phyloP scores from a whole-genome alignment of 2,888 invertebrate species.

The Dromius quadrimaculatus region DNA sequence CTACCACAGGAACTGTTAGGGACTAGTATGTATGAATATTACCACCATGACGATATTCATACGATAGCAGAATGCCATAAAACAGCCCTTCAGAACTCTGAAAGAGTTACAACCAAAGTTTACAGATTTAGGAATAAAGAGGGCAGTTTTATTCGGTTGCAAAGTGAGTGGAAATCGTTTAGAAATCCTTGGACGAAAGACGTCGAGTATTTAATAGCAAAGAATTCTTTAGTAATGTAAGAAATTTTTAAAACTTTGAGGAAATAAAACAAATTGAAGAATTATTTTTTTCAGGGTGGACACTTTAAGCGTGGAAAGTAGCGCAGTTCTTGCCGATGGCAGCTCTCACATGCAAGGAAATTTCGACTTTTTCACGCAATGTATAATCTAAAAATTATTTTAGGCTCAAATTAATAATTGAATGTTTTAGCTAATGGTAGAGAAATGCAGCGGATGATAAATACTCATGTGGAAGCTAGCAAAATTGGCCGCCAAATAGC shows the following conservation, averaged over 20 bases:
- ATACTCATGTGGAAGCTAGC: constrained; percentile 83
- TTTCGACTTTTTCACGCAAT: constrained; percentile 71
- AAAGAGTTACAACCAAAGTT: constrained; percentile 75
- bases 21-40: constrained; percentile 94
- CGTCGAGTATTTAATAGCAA: constrained; percentile 89
- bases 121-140: constrained; percentile 87
- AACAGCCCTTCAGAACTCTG: constrained; percentile 76
- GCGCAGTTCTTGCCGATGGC: constrained; percentile 66
- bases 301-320: constrained; percentile 68
- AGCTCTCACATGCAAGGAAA: constrained; percentile 65
- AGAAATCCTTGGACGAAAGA: constrained; percentile 97
- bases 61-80: constrained; percentile 87
- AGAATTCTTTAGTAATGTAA: constrained; percentile 83
- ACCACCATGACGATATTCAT: constrained; percentile 83
- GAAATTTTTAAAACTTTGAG: constrained; percentile 58
- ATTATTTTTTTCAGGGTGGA: constrained; percentile 67
- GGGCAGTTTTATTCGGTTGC: constrained; percentile 78
- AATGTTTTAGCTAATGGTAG: constrained; percentile 67
- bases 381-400: constrained; percentile 62
- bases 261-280: neutral
- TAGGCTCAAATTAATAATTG: constrained; percentile 3
- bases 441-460: constrained; percentile 78
- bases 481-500: constrained; percentile 89
- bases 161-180: constrained; percentile 90
- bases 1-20: constrained; percentile 93